Evolutionary conservation across 2,113 vertebrate genomes (phyloP).

Genomic region (Strigops habroptila): DNA sequence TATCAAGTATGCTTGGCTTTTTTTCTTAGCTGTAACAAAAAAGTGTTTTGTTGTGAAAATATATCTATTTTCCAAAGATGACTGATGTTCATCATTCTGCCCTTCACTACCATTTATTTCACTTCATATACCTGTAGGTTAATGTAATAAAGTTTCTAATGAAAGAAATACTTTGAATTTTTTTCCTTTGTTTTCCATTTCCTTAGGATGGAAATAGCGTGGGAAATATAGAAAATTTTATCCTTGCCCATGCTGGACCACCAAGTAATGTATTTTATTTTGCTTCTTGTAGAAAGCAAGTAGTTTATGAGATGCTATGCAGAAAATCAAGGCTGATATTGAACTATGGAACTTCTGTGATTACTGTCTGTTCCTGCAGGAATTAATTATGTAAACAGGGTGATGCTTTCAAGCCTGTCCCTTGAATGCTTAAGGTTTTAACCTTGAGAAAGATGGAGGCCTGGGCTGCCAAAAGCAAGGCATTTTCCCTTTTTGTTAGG

Average conservation of each 20-base stretch:
- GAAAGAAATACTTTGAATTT: conserved; percentile 15
- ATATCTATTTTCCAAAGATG: conserved; percentile 67
- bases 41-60: conserved; percentile 58
- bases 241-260: not conserved
- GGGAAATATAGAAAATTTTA: not conserved
- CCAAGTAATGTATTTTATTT: not conserved
- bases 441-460: not conserved
- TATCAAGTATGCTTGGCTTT: conserved; percentile 7
- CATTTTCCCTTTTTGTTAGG: not conserved
- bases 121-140: conserved; percentile 51
- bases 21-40: conserved; percentile 41
- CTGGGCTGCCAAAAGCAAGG: not conserved
- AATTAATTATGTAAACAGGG: not conserved
- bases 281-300: not conserved
- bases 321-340: not conserved
- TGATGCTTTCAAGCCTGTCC: not conserved
- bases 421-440: not conserved
- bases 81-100: conserved; percentile 41
- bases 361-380: not conserved
- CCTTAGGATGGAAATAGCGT: not conserved
- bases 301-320: not conserved
- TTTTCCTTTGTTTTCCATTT: not conserved
- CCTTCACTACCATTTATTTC: conserved; percentile 34
- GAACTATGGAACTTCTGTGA: not conserved
- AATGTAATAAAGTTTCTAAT: conserved; percentile 72